Evolutionary conservation across 2,797 vertebrate species (phyloP).

Genomic region (Schizopygopsis malacanthus): DNA sequence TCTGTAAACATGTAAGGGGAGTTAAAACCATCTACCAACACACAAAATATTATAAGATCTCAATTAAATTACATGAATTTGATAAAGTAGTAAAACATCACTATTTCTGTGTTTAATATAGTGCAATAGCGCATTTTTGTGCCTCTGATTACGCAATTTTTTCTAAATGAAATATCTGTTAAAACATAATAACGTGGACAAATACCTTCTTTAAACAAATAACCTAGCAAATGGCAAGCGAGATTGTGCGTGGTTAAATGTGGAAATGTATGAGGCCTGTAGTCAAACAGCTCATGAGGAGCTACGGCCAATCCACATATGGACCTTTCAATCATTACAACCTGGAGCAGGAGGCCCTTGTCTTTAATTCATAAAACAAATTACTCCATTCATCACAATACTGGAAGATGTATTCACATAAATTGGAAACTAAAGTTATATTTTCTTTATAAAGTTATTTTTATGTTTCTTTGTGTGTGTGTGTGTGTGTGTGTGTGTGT

Average conservation of each 20-base stretch:
- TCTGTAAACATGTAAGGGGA: too few relatives aligned
- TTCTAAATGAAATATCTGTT: neutral
- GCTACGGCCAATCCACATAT: slow-evolving; percentile 45
- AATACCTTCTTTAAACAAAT: neutral
- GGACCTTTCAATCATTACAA: slow-evolving; percentile 32
- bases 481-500: neutral
- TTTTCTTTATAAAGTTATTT: neutral
- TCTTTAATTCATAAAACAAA: neutral
- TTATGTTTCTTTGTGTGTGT: neutral
- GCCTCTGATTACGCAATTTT: too few relatives aligned
- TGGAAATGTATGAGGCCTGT: slow-evolving; percentile 45
- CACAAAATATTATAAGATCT: too few relatives aligned
- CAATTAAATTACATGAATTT: too few relatives aligned
- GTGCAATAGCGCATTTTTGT: too few relatives aligned
- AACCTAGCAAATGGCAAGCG: neutral
- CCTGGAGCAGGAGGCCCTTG: neutral
- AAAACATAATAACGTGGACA: neutral
- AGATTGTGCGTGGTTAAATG: slow-evolving; percentile 20
- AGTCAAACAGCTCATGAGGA: slow-evolving; percentile 42
- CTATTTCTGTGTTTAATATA: too few relatives aligned
- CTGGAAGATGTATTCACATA: neutral
- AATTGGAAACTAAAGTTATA: neutral
- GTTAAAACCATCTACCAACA: too few relatives aligned
- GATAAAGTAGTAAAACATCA: too few relatives aligned
- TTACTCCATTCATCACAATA: neutral